Percentiles rank a stretch among this genome's conserved stretches.
Conservation (phyloP, 1,140 invertebrate species). For the Ostrea edulis region DNA sequence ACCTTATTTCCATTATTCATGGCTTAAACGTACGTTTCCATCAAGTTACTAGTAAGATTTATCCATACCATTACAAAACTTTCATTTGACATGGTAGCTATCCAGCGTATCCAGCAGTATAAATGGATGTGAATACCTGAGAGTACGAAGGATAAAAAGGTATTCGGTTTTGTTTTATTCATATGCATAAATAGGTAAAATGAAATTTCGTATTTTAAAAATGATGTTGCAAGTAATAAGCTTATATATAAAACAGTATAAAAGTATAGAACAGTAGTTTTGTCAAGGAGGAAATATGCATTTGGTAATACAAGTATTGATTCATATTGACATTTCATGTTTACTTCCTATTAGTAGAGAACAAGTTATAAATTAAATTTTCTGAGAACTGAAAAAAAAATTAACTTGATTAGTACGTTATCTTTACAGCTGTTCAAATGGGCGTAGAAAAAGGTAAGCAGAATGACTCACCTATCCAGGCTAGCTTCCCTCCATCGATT, state of each 20-base stretch:
- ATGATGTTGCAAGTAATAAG: too few species aligned
- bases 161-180: not conserved
- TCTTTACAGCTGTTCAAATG: not conserved
- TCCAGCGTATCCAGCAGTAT: not conserved
- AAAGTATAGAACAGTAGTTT: too few species aligned
- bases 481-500: not conserved
- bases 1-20: too few species aligned
- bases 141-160: not conserved
- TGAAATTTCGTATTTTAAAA: too few species aligned
- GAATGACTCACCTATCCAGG: not conserved
- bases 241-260: too few species aligned
- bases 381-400: not conserved
- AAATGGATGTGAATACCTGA: not conserved
- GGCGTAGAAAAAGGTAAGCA: slow-evolving; percentile 1
- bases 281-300: not conserved
- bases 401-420: not conserved
- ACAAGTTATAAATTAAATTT: not conserved
- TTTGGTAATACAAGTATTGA: not conserved
- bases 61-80: not conserved
- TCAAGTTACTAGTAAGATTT: not conserved
- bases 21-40: too few species aligned
- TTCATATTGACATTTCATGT: not conserved
- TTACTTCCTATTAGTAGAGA: not conserved
- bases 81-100: not conserved
- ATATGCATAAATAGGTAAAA: not conserved